Conservation (phyloP, 35 echinoderm and acorn worm species). For the Chiridota heheva region DNA sequence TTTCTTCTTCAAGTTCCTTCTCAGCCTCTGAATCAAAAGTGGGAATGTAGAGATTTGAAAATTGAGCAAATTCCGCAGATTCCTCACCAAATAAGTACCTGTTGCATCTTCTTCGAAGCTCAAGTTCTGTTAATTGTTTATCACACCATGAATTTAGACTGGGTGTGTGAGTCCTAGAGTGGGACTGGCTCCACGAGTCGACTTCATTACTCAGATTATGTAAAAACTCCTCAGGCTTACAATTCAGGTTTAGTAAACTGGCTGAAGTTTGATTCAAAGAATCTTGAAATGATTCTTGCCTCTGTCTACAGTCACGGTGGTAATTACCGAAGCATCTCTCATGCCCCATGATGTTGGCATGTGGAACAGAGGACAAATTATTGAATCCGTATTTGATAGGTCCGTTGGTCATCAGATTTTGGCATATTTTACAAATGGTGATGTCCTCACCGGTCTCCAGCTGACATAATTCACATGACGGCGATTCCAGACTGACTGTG, state of each 20-base stretch:
- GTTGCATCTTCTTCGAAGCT: slow-evolving; percentile 12
- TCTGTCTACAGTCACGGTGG: neutral
- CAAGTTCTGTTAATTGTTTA: neutral
- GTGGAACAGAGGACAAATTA: slow-evolving; percentile 11
- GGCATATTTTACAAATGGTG: slow-evolving; percentile 32
- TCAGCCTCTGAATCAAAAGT: too few species aligned
- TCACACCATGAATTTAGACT: slow-evolving; percentile 1
- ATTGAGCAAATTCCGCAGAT: slow-evolving; percentile 39
- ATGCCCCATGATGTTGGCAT: slow-evolving; percentile 33
- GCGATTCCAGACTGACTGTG: slow-evolving; percentile 26
- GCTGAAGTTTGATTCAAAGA: neutral
- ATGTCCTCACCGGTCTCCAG: slow-evolving; percentile 21
- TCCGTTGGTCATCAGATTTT: slow-evolving; percentile 15
- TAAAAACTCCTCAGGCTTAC: slow-evolving; percentile 2
- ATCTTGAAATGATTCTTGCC: neutral
- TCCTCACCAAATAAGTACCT: slow-evolving; percentile 40
- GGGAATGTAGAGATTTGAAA: slow-evolving; percentile 24
- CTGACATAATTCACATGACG: slow-evolving; percentile 10
- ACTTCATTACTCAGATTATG: slow-evolving; percentile 11
- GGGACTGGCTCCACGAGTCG: slow-evolving; percentile 13
- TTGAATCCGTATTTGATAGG: slow-evolving; percentile 41
- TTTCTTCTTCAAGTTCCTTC: too few species aligned
- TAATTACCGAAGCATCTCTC: slow-evolving; percentile 23
- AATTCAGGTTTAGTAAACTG: slow-evolving; percentile 29
- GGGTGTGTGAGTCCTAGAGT: slow-evolving; percentile 10